A percentile compares a stretch with the other conserved stretches of the same genome.
phyloP scores from a whole-genome alignment of 2,888 invertebrate genomes.

The Drosophila anomelani region DNA sequence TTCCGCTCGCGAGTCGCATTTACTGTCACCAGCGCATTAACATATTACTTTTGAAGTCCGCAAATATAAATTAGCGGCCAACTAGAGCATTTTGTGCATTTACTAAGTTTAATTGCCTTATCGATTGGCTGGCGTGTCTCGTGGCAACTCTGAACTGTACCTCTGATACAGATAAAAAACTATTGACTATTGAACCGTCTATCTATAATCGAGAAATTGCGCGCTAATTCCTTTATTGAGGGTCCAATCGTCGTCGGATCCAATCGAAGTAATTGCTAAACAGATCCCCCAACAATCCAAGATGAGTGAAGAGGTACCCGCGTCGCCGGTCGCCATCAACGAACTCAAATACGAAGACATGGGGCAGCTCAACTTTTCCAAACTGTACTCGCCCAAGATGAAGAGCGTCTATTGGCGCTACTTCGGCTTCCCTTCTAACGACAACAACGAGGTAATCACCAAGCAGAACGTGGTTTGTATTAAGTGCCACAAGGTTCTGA shows the following conservation, averaged over 20 bases:
- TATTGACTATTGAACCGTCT: slow-evolving; percentile 78
- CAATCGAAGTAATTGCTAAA: slow-evolving; percentile 20
- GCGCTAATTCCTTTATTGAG: slow-evolving; percentile 65
- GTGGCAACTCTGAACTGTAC: slow-evolving; percentile 78
- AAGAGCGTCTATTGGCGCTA: slow-evolving; percentile 84
- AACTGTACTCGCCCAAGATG: slow-evolving; percentile 84
- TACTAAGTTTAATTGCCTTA: slow-evolving; percentile 60
- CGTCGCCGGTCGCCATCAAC: slow-evolving; percentile 59
- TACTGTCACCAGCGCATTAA: slow-evolving; percentile 19
- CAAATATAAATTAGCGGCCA: slow-evolving; percentile 13
- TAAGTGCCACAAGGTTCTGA: slow-evolving; percentile 81
- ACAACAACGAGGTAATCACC: slow-evolving; percentile 82
- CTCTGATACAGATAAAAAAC: slow-evolving; percentile 79
- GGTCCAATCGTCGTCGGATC: slow-evolving; percentile 62
- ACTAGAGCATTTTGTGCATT: slow-evolving; percentile 42
- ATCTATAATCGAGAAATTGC: slow-evolving; percentile 81
- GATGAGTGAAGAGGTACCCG: slow-evolving; percentile 66
- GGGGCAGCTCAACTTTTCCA: slow-evolving; percentile 79
- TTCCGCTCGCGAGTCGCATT: slow-evolving; percentile 41
- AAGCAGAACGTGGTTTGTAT: slow-evolving; percentile 83
- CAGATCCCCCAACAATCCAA: slow-evolving; percentile 7
- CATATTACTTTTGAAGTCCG: background rate
- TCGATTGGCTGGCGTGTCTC: slow-evolving; percentile 74
- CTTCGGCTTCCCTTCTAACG: slow-evolving; percentile 84
- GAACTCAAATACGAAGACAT: slow-evolving; percentile 72